Percentiles rank a stretch among this genome's conserved stretches.
phyloP scores from a whole-genome alignment of 2,113 vertebrate species.

The Calidris pygmaea region DNA sequence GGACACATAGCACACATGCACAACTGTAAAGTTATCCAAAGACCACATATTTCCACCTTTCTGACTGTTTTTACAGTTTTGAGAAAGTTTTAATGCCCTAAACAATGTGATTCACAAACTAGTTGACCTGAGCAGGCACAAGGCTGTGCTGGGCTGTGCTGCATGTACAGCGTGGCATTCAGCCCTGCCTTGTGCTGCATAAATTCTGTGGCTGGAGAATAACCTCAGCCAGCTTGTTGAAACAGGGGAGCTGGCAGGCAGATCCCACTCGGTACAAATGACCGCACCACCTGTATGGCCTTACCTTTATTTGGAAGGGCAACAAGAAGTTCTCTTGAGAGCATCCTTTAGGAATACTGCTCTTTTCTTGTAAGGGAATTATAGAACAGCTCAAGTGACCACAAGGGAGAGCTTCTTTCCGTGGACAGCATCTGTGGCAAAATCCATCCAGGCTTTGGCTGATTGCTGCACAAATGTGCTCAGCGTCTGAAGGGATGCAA shows the following conservation, averaged over 20 bases:
- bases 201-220: not conserved
- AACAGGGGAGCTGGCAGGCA: not conserved
- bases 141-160: not conserved
- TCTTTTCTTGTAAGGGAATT: not conserved
- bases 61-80: not conserved
- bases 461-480: not conserved
- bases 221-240: not conserved
- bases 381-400: not conserved
- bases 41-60: not conserved
- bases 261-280: not conserved
- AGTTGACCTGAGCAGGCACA: not conserved
- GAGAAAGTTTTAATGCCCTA: not conserved
- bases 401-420: not conserved
- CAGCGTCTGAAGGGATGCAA: not conserved
- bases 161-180: fast-evolving
- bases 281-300: no score
- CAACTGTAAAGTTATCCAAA: not conserved
- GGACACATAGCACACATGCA: fast-evolving
- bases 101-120: not conserved
- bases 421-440: not conserved
- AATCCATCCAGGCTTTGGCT: not conserved
- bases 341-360: not conserved
- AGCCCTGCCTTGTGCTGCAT: no score
- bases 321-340: not conserved
- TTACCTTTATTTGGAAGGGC: not conserved